Base-by-base conservation (phyloP, 2,888 invertebrate species). In the Perithous albicinctus region DNA sequence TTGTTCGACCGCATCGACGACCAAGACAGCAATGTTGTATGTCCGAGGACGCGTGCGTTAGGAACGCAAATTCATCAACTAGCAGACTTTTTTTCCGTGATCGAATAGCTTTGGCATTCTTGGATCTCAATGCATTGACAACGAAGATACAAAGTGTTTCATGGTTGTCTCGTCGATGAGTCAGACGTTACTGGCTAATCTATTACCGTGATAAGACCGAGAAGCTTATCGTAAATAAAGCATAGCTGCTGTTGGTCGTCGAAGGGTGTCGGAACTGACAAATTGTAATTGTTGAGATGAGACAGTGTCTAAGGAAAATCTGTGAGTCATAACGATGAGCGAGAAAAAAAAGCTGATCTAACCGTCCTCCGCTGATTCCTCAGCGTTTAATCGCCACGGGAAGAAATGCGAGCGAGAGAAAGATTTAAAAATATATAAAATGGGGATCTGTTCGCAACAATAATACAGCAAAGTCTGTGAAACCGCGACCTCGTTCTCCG, bases 161-260 rank as follows among this genome's bases (percentile, higher is more conserved):
- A 18, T 56, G 48, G 73, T 61, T 48, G 23, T 54, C 48, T 79
- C 63, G 64, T n/a, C 38, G 59, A 70, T 82, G 78, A 82, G 63
- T 82, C 78, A 81, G 46, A 20, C 51, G 48, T 41, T 63, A 48
- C 43, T 15, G 56, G n/a, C 7, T 66, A 76, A 66, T 67, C 75
- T 54, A 29, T 74, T 32, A 38, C 10, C 32, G 43, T 70, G 59
- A 76, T 76, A 82, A 80, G 63, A n/a, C 41, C 38, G 63, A 23
- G n/a, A 20, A 41, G 41, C 12, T 20, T 63, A 38, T 41, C 48
- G 26, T 63, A 41, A 38, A 29, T 29, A 59, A 75, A 75, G 54
- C 20, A 64, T 29, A n/a, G 10, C 76, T 63, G 72, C 51, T 69
- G 51, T 80, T 78, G 80, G 70, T 78, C 84, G 70, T 72, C 70